Conservation (phyloP, 1,140 invertebrate species). For the Meteorus sp. region DNA sequence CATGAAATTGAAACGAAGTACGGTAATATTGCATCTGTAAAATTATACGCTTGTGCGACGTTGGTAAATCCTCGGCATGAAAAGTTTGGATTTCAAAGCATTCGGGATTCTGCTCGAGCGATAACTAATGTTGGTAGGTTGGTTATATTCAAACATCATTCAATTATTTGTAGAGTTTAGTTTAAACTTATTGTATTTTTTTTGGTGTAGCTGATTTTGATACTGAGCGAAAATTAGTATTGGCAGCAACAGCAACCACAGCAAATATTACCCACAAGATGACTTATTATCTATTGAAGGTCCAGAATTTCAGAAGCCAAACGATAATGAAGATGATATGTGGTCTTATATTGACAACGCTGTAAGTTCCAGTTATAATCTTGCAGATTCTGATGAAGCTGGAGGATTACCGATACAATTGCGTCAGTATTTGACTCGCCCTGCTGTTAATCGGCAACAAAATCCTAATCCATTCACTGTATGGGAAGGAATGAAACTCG, state of each 20-base stretch:
- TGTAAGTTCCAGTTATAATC: neutral
- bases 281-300: neutral
- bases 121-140: slow-evolving; percentile 4
- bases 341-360: neutral
- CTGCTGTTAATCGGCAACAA: neutral
- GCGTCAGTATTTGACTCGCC: neutral
- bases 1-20: neutral
- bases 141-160: neutral
- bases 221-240: neutral
- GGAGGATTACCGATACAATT: slow-evolving; percentile 18
- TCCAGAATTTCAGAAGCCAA: neutral
- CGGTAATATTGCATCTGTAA: neutral
- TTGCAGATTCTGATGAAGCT: slow-evolving; percentile 7
- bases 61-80: neutral
- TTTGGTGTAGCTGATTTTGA: too few species aligned
- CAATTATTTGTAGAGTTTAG: neutral
- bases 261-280: neutral
- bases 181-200: neutral
- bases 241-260: neutral
- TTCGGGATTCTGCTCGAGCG: neutral
- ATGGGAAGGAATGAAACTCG: neutral
- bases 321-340: neutral
- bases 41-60: neutral
- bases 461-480: slow-evolving; percentile 12
- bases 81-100: neutral